Base-by-base conservation (phyloP, 2,113 vertebrate species). In the Gracilinanus agilis region DNA sequence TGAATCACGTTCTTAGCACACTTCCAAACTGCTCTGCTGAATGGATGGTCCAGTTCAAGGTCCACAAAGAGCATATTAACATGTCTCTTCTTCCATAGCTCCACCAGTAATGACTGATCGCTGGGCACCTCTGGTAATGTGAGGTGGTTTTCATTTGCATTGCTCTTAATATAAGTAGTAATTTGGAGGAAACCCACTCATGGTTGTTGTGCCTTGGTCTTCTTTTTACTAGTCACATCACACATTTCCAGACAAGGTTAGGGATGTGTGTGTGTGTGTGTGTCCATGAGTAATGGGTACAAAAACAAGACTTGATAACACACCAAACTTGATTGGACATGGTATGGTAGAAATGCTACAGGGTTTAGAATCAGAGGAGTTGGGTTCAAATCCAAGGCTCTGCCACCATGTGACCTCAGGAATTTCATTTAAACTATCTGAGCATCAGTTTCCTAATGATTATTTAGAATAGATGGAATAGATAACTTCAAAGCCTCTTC, bases 301-400 rank as follows among this genome's bases (percentile, higher is more conserved):
- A 27, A 27, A 61, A 61, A 29, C 3, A 0, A 27, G 58, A 29
- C 10, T 29, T 61, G 58, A 25, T 61, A 29, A 61, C 10, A 29
- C 27, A 29, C 27, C 27, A 29, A 29, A 29, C 58, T 61, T 29
- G 27, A 61, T 24, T 11, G 29, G 58, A 27, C 27, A 29, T 29
- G 94, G 61, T 44, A 61, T 53, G 67, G 55, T 40, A 13, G n/a
- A 94, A 91, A 96, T 23, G 44, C 16, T 27, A 92, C 91, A 95
- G 91, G 23, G 27, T 93, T 92, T n/a, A 44, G 27, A 29, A 27
- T 89, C 44, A 90, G 53, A 89, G 88, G 61, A 92, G 53, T 1
- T 44, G 44, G 24, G 6, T 90, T 96, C 91, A 61, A 89, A 96
- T 83, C 40, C 24, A 49, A 55, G 54, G 34, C 58, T 96, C 83